phyloP scores from a whole-genome alignment of 2,113 vertebrate genomes.

The Leiothrix lutea region DNA sequence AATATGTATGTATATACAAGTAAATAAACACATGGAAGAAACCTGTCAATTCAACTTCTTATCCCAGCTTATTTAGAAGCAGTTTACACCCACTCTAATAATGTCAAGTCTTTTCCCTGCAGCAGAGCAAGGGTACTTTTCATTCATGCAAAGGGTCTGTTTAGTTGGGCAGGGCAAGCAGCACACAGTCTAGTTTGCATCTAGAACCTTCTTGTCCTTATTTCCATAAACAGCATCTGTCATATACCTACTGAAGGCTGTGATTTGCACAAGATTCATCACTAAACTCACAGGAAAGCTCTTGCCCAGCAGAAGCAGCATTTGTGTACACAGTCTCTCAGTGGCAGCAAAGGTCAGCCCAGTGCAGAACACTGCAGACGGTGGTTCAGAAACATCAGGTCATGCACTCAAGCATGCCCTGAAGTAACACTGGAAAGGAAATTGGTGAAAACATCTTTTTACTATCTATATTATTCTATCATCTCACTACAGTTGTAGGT shows the following conservation, averaged over 20 bases:
- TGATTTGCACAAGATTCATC: not conserved
- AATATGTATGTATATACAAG: not conserved
- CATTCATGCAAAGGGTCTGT: not conserved
- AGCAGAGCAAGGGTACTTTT: not conserved
- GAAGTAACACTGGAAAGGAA: not conserved
- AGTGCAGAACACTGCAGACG: not conserved
- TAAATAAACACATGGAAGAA: not conserved
- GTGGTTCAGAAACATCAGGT: not conserved
- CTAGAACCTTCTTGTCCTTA: not conserved
- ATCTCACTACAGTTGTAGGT: not conserved
- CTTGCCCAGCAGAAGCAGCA: not conserved
- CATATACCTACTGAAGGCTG: not conserved
- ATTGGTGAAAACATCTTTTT: not conserved
- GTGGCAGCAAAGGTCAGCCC: not conserved
- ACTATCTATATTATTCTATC: not conserved
- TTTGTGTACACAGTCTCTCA: not conserved
- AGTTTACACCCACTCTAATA: not conserved
- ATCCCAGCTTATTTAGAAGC: not conserved
- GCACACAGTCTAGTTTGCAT: not conserved
- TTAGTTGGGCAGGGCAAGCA: not conserved
- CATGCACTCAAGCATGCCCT: not conserved
- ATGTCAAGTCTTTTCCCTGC: not conserved
- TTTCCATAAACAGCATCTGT: not conserved
- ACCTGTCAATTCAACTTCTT: not conserved
- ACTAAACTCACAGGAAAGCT: not conserved